Conservation (phyloP, 2,888 invertebrate genomes). For the Bruchidius siliquastri region DNA sequence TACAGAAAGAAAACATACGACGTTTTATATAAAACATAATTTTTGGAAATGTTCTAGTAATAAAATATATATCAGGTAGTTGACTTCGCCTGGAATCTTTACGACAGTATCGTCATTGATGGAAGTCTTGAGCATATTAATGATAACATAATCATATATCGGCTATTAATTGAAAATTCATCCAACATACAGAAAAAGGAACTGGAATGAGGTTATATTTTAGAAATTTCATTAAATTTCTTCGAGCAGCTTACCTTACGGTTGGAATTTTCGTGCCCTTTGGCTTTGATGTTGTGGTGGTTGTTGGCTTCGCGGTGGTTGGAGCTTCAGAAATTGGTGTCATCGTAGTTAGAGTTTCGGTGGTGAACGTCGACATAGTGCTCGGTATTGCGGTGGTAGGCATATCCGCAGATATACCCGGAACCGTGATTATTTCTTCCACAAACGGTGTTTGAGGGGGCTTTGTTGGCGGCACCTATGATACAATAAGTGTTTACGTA, state of each 20-base stretch:
- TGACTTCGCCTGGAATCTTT: no score
- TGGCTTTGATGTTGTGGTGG: constrained; percentile 18
- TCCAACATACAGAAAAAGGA: no score
- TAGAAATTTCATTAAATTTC: no score
- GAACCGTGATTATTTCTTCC: constrained; percentile 13
- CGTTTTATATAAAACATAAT: no score
- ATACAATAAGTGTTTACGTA: neutral
- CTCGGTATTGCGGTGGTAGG: constrained; percentile 22
- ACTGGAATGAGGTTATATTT: no score
- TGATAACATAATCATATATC: no score
- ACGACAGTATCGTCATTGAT: no score
- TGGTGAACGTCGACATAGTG: constrained; percentile 14
- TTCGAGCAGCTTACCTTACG: constrained; percentile 7
- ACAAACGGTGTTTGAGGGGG: constrained; percentile 14
- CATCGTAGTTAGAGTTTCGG: constrained; percentile 18
- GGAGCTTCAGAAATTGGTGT: constrained; percentile 9
- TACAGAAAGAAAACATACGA: neutral
- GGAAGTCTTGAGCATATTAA: no score
- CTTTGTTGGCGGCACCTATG: neutral
- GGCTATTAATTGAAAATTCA: no score
- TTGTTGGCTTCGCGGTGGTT: constrained; percentile 21
- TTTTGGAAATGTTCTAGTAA: no score
- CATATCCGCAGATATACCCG: constrained; percentile 12
- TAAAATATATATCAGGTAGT: no score
- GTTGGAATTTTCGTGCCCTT: constrained; percentile 18